Conservation (phyloP, 2,113 vertebrate species). For the Pampusana beccarii region DNA sequence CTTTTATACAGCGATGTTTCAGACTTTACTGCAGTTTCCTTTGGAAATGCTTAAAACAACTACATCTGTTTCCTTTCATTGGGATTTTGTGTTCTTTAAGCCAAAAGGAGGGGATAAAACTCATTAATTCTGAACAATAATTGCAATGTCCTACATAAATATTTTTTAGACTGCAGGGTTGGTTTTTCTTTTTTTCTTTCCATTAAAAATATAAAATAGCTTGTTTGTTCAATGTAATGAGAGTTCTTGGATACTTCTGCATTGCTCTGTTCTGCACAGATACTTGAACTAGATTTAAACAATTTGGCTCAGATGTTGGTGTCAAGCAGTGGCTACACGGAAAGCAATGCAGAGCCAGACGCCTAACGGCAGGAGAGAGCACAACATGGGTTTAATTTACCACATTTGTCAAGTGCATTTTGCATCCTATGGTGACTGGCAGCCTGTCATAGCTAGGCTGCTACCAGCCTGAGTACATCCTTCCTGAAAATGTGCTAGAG, state of each 20-base stretch:
- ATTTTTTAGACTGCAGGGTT: constrained; percentile 27
- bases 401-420: not conserved
- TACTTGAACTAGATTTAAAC: constrained; percentile 31
- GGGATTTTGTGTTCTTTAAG: constrained; percentile 73
- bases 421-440: not conserved
- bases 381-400: not conserved
- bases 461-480: not conserved
- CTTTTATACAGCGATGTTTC: constrained; percentile 57
- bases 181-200: not conserved
- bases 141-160: constrained; percentile 70
- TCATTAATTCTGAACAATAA: constrained; percentile 73
- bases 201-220: constrained; percentile 35
- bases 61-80: constrained; percentile 80
- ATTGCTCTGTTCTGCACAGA: not conserved
- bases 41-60: constrained; percentile 75
- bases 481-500: not conserved
- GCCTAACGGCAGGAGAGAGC: not conserved
- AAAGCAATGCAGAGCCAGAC: not conserved
- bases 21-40: constrained; percentile 73
- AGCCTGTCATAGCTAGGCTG: not conserved
- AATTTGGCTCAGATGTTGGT: not conserved
- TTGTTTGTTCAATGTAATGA: constrained; percentile 40
- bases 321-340: not conserved
- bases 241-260: constrained; percentile 12
- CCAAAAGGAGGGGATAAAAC: constrained; percentile 69